Base-by-base conservation (phyloP, 35 echinoderm and acorn worm species). In the Hemicentrotus pulcherrimus region DNA sequence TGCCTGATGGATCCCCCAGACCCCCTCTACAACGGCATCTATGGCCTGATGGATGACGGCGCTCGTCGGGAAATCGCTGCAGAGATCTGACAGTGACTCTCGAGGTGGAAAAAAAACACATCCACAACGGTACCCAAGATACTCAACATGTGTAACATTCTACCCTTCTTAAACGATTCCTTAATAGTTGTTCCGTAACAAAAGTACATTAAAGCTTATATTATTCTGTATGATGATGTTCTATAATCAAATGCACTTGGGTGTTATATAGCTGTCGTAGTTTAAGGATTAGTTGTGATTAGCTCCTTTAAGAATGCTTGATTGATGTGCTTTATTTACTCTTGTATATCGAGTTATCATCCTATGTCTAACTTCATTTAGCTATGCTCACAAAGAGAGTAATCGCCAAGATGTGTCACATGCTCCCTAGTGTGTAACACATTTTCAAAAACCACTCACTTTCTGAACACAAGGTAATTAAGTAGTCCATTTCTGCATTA, bases 281-380 rank as follows among this genome's bases (percentile, higher is more conserved):
- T 78, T 7, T 78, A 78, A 78, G 50, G 8, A 55, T 55, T 11
- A 15, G 24, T 78, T 78, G 65, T 78, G 65, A 22, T 28, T 78
- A 78, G 65, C 65, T 78, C 65, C 65, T 78, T 78, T 78, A 78
- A 78, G 65, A 78, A 78, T 78, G 65, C 65, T 78, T 78, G 65
- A 78, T 78, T 78, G 65, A 78, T 78, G 65, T 78, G 65, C 65
- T 22, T 78, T 78, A 78, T 71, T 71, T 78, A 78, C 28, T 7
- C 65, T 3, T 78, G 22, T 7, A 78, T 78, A 28, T 78, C 65
- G 19, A 78, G 65, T 78, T 4, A 22, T n/a, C 28, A 28, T 78
- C 22, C 19, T n/a, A 28, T 78, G 19, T 78, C 16, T 70, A 2
- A 24, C 5, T 5, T 28, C 28, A 78, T 70, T 22, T 16, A 16